Conservation (phyloP, 2,888 invertebrate genomes). For the Machimus atricapillus region DNA sequence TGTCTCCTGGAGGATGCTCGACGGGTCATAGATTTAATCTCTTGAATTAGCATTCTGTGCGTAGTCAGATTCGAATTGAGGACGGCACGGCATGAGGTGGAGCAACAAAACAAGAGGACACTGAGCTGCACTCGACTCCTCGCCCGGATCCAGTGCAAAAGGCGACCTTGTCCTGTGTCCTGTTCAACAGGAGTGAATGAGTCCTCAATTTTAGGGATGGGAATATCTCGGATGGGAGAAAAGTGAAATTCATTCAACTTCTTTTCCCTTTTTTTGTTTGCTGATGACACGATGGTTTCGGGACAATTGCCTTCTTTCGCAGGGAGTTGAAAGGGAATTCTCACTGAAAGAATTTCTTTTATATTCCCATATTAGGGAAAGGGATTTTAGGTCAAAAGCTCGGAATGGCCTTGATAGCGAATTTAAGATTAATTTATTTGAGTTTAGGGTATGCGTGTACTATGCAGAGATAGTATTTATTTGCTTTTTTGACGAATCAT, state of each 20-base stretch:
- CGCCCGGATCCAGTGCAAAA: neutral
- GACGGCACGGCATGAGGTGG: neutral
- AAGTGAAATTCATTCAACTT: neutral
- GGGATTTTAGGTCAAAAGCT: neutral
- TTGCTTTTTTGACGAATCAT: neutral
- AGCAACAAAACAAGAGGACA: neutral
- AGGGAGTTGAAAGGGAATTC: neutral
- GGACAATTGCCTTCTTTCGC: neutral
- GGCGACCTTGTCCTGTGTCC: neutral
- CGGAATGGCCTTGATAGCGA: neutral
- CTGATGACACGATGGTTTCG: neutral
- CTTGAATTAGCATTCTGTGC: neutral
- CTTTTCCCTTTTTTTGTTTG: neutral
- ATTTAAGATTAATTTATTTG: neutral
- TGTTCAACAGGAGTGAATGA: neutral
- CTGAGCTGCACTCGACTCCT: neutral
- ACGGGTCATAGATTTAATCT: neutral
- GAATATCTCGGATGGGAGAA: neutral
- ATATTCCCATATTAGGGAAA: neutral
- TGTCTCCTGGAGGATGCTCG: neutral
- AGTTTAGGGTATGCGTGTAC: neutral
- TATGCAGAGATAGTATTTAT: neutral
- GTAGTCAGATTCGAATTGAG: neutral
- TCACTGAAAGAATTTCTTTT: neutral
- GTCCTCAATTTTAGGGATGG: neutral